Percentiles rank a stretch among this genome's conserved stretches.
These are phyloP conservation scores for Neelides folsomi DNA, from an alignment of 2,888 invertebrate genomes.

Conservation along the genomic window DNA sequence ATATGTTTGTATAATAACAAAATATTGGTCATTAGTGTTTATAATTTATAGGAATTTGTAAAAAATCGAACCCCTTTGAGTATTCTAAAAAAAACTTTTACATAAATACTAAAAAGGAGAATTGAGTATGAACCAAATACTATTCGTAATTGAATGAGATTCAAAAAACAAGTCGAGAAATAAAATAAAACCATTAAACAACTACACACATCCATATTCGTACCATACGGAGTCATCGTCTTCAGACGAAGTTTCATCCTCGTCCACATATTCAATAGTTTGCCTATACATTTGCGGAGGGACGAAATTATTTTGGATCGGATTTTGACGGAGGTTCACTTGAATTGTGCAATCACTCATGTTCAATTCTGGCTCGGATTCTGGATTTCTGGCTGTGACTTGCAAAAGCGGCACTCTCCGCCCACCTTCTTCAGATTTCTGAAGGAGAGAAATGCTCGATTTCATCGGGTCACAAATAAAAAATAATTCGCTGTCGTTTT, in stretches of 20 bases:
- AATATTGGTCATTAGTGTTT: too few species aligned
- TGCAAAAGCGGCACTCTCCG: neutral
- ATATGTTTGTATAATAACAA: too few species aligned
- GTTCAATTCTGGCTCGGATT: conserved; percentile 8
- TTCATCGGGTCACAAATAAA: conserved; percentile 13
- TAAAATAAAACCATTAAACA: neutral
- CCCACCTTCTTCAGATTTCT: neutral
- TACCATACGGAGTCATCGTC: conserved; percentile 32
- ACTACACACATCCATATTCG: conserved; percentile 31
- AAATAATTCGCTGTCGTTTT: conserved; percentile 19
- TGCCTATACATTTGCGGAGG: too few species aligned
- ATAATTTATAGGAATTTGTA: too few species aligned
- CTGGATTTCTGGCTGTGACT: neutral
- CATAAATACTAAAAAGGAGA: too few species aligned
- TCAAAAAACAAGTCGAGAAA: too few species aligned
- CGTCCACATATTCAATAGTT: too few species aligned
- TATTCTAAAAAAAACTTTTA: too few species aligned
- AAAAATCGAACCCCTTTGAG: too few species aligned
- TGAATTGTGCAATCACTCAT: conserved; percentile 22
- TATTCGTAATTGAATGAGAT: too few species aligned
- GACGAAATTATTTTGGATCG: conserved; percentile 9
- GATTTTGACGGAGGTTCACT: conserved; percentile 22
- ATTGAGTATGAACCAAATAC: too few species aligned
- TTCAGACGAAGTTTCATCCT: conserved; percentile 19
- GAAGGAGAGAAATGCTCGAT: neutral